Base-by-base conservation (phyloP, 2,888 invertebrate genomes). In the Diabrotica balteata region DNA sequence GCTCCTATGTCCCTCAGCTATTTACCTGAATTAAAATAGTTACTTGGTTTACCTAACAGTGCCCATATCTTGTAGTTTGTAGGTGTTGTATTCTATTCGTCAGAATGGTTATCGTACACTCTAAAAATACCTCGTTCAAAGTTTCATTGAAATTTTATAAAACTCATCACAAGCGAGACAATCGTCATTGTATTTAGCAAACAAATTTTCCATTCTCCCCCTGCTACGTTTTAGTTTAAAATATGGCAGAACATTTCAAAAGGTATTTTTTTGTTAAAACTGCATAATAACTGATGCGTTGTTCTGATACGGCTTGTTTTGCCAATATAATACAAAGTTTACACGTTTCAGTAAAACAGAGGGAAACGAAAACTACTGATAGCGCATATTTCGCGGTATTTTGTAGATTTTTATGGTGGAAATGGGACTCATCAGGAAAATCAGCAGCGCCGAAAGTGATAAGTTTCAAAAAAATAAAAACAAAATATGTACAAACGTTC, bases 261-360 rank as follows among this genome's bases (percentile, higher is more conserved):
- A 64, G 58, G 64, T 66, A 70, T 69, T 70, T 73, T 72, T 72
- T 64, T 68, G 68, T 59, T 59, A 69, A 72, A 72, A 72, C 70
- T 66, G 70, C 69, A 72, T 63, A 69, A 70, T 68, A 70, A 68
- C 63, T 63, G 71, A 73, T 75, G 60, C 59, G 69, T 63, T 53
- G 59, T 22, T 53, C 66, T 68, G 74, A 76, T 73, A 76, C 69
- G 71, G 70, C 58, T 61, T 67, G 72, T 75, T 73, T 72, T 72
- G 75, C 74, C 72, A 73, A 72, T 76, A 74, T 75, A 74, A 72
- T 73, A 72, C 70, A 64, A 75, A 75, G 71, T 75, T 76, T 76
- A 75, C 55, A 45, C 70, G 75, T 74, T 75, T 74, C 60, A 67
- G 73, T 70, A 69, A 73, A 75, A 73, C 72, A 70, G 70, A 66